Evolutionary conservation across 2,797 vertebrate species (phyloP).

Genomic region (Crypturellus tataupa): DNA sequence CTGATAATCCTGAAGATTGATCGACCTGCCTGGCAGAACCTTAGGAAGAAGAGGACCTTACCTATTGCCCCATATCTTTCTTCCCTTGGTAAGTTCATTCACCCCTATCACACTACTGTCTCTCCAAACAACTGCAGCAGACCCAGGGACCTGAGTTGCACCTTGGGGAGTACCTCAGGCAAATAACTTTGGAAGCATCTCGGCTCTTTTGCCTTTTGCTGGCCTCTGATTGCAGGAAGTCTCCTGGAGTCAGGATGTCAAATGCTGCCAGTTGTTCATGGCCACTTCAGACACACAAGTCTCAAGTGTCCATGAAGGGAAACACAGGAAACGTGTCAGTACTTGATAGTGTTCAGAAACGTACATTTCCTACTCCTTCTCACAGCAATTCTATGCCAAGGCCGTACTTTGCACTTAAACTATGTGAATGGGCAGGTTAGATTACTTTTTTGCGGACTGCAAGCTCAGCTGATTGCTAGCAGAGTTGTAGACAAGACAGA

Average conservation of each 20-base stretch:
- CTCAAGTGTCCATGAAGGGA: neutral
- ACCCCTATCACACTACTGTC: neutral
- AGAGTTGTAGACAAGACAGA: neutral
- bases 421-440: neutral
- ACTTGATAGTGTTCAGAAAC: neutral
- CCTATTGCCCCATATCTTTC: neutral
- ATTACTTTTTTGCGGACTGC: neutral
- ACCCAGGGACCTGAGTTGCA: fast-evolving
- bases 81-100: neutral
- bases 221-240: neutral
- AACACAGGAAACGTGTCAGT: neutral
- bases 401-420: neutral
- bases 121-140: neutral
- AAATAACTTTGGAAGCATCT: neutral
- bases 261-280: neutral
- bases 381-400: neutral
- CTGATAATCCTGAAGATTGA: neutral
- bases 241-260: neutral
- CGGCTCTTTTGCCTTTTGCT: neutral
- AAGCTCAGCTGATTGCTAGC: neutral
- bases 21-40: neutral
- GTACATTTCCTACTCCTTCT: neutral
- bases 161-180: neutral
- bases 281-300: neutral
- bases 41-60: neutral